phyloP scores from a whole-genome alignment of 2,113 vertebrate species.

The Nibea albiflora region DNA sequence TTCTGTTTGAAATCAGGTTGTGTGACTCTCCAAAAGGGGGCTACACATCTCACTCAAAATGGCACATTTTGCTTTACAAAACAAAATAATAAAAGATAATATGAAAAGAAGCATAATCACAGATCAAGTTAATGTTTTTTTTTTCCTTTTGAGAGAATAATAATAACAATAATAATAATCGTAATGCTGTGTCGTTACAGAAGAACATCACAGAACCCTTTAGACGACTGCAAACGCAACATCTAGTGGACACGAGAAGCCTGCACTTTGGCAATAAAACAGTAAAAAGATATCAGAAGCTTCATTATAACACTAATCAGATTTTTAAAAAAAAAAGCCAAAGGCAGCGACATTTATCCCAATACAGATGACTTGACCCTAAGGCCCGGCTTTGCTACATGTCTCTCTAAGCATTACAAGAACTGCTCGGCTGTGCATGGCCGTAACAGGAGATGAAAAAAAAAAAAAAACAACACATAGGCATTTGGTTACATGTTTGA shows the following conservation, averaged over 20 bases:
- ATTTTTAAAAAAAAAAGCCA: conserved; percentile 78
- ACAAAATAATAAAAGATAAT: conserved; percentile 75
- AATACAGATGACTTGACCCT: conserved; percentile 88
- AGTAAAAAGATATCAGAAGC: conserved; percentile 86
- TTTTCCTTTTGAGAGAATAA: conserved; percentile 78
- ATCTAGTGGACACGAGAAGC: conserved; percentile 86
- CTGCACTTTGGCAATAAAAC: conserved; percentile 90
- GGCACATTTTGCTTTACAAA: conserved; percentile 83
- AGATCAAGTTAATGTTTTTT: conserved; percentile 82
- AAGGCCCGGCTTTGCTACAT: conserved; percentile 88
- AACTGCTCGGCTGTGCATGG: conserved; percentile 84
- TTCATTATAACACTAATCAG: conserved; percentile 89
- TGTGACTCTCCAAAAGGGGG: conserved; percentile 72
- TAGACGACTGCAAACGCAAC: conserved; percentile 80
- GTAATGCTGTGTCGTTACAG: conserved; percentile 82
- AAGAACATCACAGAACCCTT: conserved; percentile 86
- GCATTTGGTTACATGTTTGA: conserved; percentile 93
- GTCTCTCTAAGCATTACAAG: conserved; percentile 89
- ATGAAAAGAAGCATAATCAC: conserved; percentile 83
- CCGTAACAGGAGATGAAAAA: conserved; percentile 89
- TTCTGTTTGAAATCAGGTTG: conserved; percentile 75
- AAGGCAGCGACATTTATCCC: conserved; percentile 88
- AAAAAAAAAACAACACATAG: conserved; percentile 68
- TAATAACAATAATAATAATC: conserved; percentile 76
- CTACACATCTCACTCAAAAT: conserved; percentile 74